A percentile compares a stretch with the other conserved stretches of the same genome.
phyloP scores from a whole-genome alignment of 2,113 vertebrate species.

The Pardalotus punctatus region DNA sequence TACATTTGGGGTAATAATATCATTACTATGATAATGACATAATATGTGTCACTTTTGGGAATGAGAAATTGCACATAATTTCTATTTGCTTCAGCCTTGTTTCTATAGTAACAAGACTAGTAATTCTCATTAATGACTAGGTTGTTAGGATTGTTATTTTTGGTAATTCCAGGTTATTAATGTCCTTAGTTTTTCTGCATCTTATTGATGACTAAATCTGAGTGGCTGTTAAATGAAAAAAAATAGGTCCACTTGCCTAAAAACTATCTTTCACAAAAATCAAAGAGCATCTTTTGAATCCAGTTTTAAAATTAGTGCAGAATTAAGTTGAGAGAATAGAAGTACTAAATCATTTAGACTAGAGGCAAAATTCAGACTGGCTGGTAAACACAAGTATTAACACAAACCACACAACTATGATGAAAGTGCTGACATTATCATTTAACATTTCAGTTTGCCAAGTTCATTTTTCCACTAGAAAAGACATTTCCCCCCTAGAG shows the following conservation, averaged over 20 bases:
- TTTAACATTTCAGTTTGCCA: slow-evolving; percentile 57
- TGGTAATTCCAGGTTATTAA: slow-evolving; percentile 62
- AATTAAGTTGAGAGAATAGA: slow-evolving; percentile 13
- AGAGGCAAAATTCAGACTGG: slow-evolving; percentile 34
- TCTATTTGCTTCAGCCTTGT: slow-evolving; percentile 64
- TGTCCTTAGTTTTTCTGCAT: slow-evolving; percentile 23
- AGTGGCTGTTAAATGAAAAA: slow-evolving; percentile 9
- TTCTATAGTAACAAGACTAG: slow-evolving; percentile 71
- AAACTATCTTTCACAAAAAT: slow-evolving; percentile 10
- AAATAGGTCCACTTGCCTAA: background rate
- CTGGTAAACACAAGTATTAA: slow-evolving; percentile 52
- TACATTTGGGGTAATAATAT: slow-evolving; percentile 55
- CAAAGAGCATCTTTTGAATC: background rate
- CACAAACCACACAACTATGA: slow-evolving; percentile 9
- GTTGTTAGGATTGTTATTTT: slow-evolving; percentile 68
- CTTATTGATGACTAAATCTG: slow-evolving; percentile 14
- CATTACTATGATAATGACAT: slow-evolving; percentile 65
- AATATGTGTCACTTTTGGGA: slow-evolving; percentile 63
- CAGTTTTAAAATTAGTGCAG: slow-evolving; percentile 18
- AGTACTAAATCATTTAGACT: slow-evolving; percentile 25
- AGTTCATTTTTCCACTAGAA: slow-evolving; percentile 52
- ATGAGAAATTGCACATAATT: slow-evolving; percentile 63
- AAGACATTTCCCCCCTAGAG: background rate
- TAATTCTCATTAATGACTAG: slow-evolving; percentile 68
- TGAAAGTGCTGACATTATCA: slow-evolving; percentile 44